Percentiles rank a stretch among this genome's conserved stretches.
Evolutionary conservation across 1,140 invertebrate species (phyloP).

Genomic region (Temnothorax curvispinosus): DNA sequence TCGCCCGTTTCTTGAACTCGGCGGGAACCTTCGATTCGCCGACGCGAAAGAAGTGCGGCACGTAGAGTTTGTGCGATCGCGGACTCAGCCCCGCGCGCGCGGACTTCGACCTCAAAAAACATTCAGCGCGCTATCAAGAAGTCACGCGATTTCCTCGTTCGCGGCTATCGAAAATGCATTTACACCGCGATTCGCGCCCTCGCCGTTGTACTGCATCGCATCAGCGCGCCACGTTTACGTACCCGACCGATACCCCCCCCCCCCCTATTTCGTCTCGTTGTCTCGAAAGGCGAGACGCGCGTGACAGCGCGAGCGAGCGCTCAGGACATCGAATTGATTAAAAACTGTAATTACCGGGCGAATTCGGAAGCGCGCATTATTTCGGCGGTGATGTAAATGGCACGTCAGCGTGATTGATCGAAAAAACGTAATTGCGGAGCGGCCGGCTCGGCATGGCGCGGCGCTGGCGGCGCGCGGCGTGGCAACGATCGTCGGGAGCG

Average conservation of each 20-base stretch:
- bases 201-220: background rate
- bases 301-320: constrained; percentile 42
- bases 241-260: background rate
- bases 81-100: background rate
- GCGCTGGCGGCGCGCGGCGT: background rate
- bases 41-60: background rate
- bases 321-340: constrained; percentile 44
- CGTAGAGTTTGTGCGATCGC: background rate
- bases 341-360: constrained; percentile 52
- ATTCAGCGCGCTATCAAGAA: constrained; percentile 18
- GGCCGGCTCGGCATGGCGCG: background rate
- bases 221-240: background rate
- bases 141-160: constrained; percentile 59
- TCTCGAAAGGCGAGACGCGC: constrained; percentile 28
- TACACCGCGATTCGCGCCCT: constrained; percentile 52
- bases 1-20: constrained; percentile 39
- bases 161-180: constrained; percentile 57
- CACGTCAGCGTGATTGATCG: constrained; percentile 61
- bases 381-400: constrained; percentile 55
- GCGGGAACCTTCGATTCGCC: constrained; percentile 7
- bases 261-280: constrained; percentile 13
- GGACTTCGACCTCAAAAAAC: constrained; percentile 43
- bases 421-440: constrained; percentile 52
- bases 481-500: background rate
- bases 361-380: constrained; percentile 59